These are phyloP conservation scores for Sebastes matsubarae DNA, from an alignment of 2,797 vertebrate species.

Conservation along the genomic window DNA sequence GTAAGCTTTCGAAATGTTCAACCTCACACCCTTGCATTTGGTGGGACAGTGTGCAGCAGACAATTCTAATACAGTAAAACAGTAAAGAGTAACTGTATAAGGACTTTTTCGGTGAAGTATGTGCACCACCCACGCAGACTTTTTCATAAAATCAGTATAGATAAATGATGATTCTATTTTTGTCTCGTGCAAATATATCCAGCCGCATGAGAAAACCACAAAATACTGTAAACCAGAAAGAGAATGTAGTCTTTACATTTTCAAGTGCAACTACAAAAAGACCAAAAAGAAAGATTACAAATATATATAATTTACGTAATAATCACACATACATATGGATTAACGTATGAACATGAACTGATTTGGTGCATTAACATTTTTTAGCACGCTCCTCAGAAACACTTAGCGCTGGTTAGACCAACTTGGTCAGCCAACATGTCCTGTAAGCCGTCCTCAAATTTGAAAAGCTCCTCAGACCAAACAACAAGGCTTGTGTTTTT, in stretches of 20 bases:
- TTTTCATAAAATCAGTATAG: not conserved
- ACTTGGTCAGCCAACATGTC: conserved; percentile 57
- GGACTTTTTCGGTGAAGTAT: conserved; percentile 4
- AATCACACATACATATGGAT: not conserved
- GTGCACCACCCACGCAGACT: not conserved
- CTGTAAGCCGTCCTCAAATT: conserved; percentile 50
- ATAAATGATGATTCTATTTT: not conserved
- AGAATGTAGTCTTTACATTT: not conserved
- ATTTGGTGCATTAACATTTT: not conserved
- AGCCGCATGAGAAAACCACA: not conserved
- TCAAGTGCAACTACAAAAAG: not conserved
- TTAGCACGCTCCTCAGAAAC: conserved; percentile 27
- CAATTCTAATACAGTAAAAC: not conserved
- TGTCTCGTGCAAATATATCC: not conserved
- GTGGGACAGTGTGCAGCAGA: not conserved
- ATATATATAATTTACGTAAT: not conserved
- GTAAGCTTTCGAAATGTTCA: not conserved
- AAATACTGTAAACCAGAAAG: not conserved
- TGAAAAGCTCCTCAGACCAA: conserved; percentile 60
- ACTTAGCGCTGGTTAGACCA: conserved; percentile 59
- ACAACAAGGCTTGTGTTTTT: conserved; percentile 59
- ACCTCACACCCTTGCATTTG: not conserved
- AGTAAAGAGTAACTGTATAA: not conserved
- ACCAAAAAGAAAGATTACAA: not conserved
- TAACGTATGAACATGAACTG: not conserved